Conservation (phyloP, 2,888 invertebrate species). For the Coecobrya sp. region DNA sequence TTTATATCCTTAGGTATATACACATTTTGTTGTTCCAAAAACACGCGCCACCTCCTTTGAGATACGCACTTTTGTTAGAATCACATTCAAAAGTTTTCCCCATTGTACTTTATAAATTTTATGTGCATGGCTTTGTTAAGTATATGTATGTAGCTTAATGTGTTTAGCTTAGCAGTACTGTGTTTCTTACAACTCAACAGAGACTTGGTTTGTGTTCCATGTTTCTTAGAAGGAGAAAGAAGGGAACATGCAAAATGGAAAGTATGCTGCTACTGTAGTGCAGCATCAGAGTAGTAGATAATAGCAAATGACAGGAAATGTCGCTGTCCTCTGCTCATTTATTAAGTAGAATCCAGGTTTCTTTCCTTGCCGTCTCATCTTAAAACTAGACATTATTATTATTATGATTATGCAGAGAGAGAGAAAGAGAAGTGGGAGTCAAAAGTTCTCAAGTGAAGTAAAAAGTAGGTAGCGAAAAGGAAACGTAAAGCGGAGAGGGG, state of each 20-base stretch:
- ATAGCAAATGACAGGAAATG: conserved; percentile 72
- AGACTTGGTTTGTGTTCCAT: neutral
- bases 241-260: neutral
- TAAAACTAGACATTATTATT: conserved; percentile 40
- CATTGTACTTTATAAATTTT: conserved; percentile 8
- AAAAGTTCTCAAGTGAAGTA: conserved; percentile 58
- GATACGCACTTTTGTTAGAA: conserved; percentile 29
- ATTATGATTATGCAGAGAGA: conserved; percentile 61
- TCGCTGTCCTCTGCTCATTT: conserved; percentile 69
- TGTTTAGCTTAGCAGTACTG: neutral
- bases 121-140: neutral
- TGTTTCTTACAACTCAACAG: neutral
- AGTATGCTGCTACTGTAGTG: neutral
- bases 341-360: conserved; percentile 34
- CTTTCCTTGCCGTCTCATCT: conserved; percentile 55
- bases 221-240: neutral
- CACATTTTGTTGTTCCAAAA: neutral
- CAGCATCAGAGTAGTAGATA: conserved; percentile 30
- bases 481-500: conserved; percentile 29
- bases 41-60: neutral
- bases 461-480: conserved; percentile 29
- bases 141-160: neutral
- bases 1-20: neutral
- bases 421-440: conserved; percentile 40
- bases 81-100: conserved; percentile 39